Percentiles rank a stretch among this genome's conserved stretches.
Conservation (phyloP, 2,113 vertebrate genomes). For the Scomber japonicus region DNA sequence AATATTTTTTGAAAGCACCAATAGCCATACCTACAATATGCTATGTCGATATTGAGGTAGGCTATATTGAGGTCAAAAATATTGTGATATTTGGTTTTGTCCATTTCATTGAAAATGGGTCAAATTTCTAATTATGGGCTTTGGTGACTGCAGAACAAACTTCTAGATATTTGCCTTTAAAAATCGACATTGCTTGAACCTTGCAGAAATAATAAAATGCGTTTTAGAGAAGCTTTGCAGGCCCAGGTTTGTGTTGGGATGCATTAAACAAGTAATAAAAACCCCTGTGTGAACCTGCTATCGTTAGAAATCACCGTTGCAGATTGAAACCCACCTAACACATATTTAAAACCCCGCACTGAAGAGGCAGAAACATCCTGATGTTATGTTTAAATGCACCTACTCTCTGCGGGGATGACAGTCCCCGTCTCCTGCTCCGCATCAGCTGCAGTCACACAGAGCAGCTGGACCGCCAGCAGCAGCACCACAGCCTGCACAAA, state of each 20-base stretch:
- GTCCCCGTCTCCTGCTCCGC: slow-evolving; percentile 88
- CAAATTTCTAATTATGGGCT: not conserved
- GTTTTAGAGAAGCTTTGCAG: not conserved
- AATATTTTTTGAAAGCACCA: too few species aligned
- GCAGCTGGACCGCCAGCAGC: slow-evolving; percentile 79
- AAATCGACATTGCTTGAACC: not conserved
- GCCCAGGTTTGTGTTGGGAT: slow-evolving; percentile 24
- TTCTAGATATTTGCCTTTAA: not conserved
- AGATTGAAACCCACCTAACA: not conserved
- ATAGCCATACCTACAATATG: too few species aligned
- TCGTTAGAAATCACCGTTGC: not conserved
- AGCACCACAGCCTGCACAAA: slow-evolving; percentile 76
- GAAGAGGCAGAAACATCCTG: not conserved
- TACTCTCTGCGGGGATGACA: slow-evolving; percentile 94
- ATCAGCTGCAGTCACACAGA: slow-evolving; percentile 72
- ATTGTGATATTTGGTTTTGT: too few species aligned
- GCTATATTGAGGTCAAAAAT: too few species aligned
- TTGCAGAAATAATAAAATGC: not conserved
- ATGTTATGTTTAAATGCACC: slow-evolving; percentile 61
- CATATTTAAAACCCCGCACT: not conserved
- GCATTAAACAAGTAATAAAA: not conserved
- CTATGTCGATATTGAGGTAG: too few species aligned
- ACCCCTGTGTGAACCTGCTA: slow-evolving; percentile 25
- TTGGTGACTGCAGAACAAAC: not conserved
- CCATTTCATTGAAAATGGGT: not conserved